Conservation (phyloP, 2,113 vertebrate genomes). For the Cyprinus carpio region DNA sequence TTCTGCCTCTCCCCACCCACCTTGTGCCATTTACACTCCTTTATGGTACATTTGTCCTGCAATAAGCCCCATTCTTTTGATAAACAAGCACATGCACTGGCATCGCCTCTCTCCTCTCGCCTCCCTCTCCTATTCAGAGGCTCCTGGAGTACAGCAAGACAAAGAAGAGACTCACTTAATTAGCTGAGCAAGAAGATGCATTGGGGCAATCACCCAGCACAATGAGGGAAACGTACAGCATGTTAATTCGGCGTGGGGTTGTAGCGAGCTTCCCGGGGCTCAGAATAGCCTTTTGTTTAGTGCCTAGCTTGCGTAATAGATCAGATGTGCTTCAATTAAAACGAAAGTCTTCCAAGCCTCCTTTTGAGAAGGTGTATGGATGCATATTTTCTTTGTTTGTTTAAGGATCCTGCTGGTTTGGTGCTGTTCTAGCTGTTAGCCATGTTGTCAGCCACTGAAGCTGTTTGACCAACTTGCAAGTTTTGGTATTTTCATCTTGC, state of each 20-base stretch:
- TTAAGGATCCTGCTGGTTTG: neutral
- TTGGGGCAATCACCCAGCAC: conserved; percentile 79
- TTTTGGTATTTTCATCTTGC: neutral
- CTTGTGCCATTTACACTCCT: conserved; percentile 50
- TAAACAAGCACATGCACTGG: conserved; percentile 67
- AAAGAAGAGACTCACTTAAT: conserved; percentile 78
- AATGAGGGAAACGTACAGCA: conserved; percentile 70
- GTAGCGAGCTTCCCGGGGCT: conserved; percentile 50
- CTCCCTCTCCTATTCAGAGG: conserved; percentile 54
- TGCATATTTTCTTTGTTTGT: conserved; percentile 20
- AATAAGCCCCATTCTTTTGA: conserved; percentile 61
- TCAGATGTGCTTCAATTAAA: conserved; percentile 57
- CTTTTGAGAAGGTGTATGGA: conserved; percentile 18
- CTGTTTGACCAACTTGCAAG: neutral
- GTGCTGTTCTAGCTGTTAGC: neutral
- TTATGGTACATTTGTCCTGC: conserved; percentile 58
- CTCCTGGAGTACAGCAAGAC: conserved; percentile 68
- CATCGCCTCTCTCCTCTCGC: conserved; percentile 46
- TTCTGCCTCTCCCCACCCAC: conserved; percentile 43
- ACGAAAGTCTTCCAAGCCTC: conserved; percentile 17
- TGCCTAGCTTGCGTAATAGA: conserved; percentile 46
- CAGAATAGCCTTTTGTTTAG: conserved; percentile 56
- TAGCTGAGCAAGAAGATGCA: conserved; percentile 78
- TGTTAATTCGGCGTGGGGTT: conserved; percentile 62
- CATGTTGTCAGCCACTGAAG: neutral